These are phyloP conservation scores for Poeciliopsis paucimaculata DNA, from an alignment of 2,797 vertebrate species.

Conservation along the genomic window DNA sequence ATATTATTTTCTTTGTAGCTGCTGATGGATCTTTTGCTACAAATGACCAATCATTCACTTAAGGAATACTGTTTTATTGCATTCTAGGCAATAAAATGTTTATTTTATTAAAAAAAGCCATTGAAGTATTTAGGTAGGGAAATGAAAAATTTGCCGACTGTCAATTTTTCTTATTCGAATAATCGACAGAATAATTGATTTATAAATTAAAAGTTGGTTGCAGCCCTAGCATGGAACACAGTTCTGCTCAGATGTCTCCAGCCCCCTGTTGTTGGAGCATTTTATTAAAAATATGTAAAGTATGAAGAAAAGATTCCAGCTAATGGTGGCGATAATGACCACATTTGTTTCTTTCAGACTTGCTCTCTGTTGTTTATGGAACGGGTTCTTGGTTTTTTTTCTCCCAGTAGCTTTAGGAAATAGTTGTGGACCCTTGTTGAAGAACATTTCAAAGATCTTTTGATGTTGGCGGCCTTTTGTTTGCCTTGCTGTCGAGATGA, in stretches of 20 bases:
- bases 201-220: background rate
- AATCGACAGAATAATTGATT: background rate
- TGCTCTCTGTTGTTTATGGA: background rate
- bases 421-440: background rate
- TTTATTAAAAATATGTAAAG: background rate
- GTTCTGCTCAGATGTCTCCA: background rate
- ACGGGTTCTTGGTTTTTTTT: background rate
- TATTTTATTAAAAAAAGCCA: background rate
- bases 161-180: background rate
- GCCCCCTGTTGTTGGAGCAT: background rate
- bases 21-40: no score
- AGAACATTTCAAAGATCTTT: background rate
- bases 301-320: background rate
- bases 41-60: no score
- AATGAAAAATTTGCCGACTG: background rate
- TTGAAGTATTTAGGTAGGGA: no score
- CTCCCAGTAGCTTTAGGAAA: background rate
- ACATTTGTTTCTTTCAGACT: background rate
- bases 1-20: background rate
- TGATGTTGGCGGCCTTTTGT: constrained; percentile 10
- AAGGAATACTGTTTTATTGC: no score
- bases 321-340: background rate
- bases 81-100: background rate
- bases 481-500: constrained; percentile 1
- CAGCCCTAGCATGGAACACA: background rate